Conservation (phyloP, 92 coral and sea anemone species). For the Hydrozoanthus gracilis region DNA sequence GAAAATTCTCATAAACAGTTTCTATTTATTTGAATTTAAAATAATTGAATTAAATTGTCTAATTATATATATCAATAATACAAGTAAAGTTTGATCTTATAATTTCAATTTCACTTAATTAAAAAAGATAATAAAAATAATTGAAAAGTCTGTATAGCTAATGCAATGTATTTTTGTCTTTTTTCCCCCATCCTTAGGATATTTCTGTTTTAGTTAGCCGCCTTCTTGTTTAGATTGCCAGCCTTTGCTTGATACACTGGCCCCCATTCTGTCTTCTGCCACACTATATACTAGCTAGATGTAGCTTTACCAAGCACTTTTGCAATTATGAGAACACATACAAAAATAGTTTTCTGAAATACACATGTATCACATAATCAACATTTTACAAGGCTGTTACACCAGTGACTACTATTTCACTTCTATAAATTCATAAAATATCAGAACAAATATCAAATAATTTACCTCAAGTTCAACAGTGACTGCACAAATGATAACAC, state of each 20-base stretch:
- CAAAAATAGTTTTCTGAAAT: slow-evolving; percentile 5
- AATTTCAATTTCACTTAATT: background rate
- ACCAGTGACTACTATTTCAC: slow-evolving; percentile 4
- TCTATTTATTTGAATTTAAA: slow-evolving; percentile 3
- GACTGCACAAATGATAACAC: too few relatives aligned
- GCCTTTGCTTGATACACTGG: slow-evolving; percentile 1
- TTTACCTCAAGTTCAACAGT: slow-evolving; percentile 3
- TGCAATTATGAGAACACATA: slow-evolving; percentile 6
- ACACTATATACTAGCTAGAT: slow-evolving; percentile 6
- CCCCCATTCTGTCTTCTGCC: background rate
- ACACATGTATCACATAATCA: background rate
- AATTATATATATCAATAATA: background rate
- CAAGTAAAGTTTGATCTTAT: background rate
- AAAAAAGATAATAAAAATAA: background rate
- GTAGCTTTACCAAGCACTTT: slow-evolving; percentile 8
- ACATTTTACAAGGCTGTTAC: slow-evolving; percentile 1
- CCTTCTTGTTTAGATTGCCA: background rate
- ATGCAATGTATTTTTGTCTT: background rate
- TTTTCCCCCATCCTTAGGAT: background rate
- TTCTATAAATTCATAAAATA: background rate
- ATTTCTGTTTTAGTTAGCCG: background rate
- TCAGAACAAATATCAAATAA: slow-evolving; percentile 5
- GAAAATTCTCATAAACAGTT: background rate
- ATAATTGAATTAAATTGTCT: background rate
- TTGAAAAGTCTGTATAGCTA: too few relatives aligned